phyloP scores from a whole-genome alignment of 2,888 invertebrate species.

The Gonocerus acuteangulatus region DNA sequence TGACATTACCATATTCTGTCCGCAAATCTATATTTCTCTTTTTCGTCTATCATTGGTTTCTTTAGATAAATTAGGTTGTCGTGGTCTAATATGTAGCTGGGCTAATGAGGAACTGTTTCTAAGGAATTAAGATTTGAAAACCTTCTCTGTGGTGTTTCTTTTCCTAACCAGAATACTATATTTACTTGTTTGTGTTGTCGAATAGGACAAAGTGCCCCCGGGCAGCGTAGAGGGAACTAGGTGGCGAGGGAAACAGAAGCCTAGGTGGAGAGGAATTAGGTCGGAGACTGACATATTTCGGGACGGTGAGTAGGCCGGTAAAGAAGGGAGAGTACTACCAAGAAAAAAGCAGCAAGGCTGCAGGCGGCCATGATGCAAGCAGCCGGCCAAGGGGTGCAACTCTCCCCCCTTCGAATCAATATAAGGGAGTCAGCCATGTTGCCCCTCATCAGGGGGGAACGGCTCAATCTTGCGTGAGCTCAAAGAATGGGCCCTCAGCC shows the following conservation, averaged over 20 bases:
- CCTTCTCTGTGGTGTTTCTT: too few species aligned
- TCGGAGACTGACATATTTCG: constrained; percentile 16
- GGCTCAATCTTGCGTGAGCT: constrained; percentile 34
- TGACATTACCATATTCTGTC: too few species aligned
- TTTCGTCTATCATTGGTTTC: too few species aligned
- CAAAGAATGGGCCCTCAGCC: constrained; percentile 29
- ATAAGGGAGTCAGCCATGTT: constrained; percentile 36
- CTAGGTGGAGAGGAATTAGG: constrained; percentile 7
- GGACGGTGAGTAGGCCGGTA: neutral
- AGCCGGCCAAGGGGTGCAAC: constrained; percentile 15
- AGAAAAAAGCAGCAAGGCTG: constrained; percentile 16
- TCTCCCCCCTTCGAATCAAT: constrained; percentile 30
- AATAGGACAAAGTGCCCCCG: too few species aligned
- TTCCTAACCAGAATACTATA: too few species aligned
- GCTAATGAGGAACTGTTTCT: too few species aligned
- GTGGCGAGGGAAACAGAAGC: neutral
- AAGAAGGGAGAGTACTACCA: neutral
- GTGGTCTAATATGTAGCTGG: too few species aligned
- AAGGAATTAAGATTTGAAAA: too few species aligned
- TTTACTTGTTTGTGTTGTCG: too few species aligned
- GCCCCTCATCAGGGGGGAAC: constrained; percentile 31
- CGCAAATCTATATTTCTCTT: too few species aligned
- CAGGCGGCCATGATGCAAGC: constrained; percentile 22
- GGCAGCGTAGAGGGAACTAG: too few species aligned
- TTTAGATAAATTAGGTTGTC: too few species aligned